Percentiles rank a stretch among this genome's conserved stretches.
Conservation (phyloP, 2,888 invertebrate genomes). For the Gasteruption jaculator region DNA sequence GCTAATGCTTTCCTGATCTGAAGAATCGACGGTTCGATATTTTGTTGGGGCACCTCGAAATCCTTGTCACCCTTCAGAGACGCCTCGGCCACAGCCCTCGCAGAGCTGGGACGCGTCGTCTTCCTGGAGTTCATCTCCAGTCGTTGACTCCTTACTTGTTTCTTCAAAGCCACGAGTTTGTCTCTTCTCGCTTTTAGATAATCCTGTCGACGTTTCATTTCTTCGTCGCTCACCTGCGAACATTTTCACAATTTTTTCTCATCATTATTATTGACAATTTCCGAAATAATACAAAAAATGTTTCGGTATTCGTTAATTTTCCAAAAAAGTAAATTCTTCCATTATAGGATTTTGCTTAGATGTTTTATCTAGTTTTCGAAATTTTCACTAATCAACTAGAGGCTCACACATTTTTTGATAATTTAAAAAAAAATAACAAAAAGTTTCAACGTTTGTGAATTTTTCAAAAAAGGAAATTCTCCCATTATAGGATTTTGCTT, state of each 20-base stretch:
- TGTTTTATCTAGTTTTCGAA: too few relatives aligned
- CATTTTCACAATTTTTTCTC: too few relatives aligned
- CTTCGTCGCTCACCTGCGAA: conserved; percentile 51
- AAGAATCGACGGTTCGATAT: conserved; percentile 57
- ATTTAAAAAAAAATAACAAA: too few relatives aligned
- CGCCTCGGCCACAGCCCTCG: conserved; percentile 41
- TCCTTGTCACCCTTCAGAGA: conserved; percentile 42
- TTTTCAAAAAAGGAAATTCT: too few relatives aligned
- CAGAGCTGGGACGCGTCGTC: conserved; percentile 45
- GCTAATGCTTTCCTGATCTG: conserved; percentile 81
- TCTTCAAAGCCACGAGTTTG: conserved; percentile 84
- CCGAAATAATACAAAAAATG: background rate
- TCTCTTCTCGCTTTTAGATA: conserved; percentile 88
- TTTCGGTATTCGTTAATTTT: background rate
- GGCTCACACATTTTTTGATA: too few relatives aligned
- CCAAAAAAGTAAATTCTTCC: too few relatives aligned
- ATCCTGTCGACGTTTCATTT: conserved; percentile 74
- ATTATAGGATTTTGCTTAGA: too few relatives aligned
- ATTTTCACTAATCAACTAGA: too few relatives aligned
- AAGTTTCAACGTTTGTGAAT: too few relatives aligned
- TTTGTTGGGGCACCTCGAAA: conserved; percentile 32
- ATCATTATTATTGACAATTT: conserved; percentile 4
- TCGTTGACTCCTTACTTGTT: conserved; percentile 78
- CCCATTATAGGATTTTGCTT: too few relatives aligned
- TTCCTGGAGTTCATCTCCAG: conserved; percentile 60